Evolutionary conservation across 2,113 vertebrate genomes (phyloP).

Genomic region (Callaeas wilsoni): DNA sequence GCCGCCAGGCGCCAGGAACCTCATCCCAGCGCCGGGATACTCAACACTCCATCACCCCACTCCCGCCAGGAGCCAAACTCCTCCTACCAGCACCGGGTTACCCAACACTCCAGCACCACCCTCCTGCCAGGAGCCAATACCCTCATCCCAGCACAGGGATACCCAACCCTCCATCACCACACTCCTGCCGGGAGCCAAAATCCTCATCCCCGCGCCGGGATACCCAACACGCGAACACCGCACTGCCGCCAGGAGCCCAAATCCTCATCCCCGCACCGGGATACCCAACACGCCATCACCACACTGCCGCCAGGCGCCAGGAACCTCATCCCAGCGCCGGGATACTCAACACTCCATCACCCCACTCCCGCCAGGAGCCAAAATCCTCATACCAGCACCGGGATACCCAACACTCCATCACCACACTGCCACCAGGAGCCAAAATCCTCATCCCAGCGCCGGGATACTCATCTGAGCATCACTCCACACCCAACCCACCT

Average conservation of each 20-base stretch:
- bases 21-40: neutral
- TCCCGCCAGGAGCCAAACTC: neutral
- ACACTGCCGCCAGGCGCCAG: too few species aligned
- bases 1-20: neutral
- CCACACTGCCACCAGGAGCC: fast-evolving
- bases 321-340: too few species aligned
- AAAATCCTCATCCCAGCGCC: neutral
- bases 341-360: neutral
- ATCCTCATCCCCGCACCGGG: neutral
- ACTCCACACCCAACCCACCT: neutral
- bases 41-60: fast-evolving
- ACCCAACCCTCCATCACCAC: fast-evolving
- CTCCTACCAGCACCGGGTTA: too few species aligned
- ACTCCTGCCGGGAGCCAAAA: neutral
- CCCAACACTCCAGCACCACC: fast-evolving
- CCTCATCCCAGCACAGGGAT: neutral
- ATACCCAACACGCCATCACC: too few species aligned
- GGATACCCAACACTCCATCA: neutral
- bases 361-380: fast-evolving
- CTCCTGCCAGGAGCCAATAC: fast-evolving
- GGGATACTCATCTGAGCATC: fast-evolving
- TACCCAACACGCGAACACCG: too few species aligned
- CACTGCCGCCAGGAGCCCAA: fast-evolving
- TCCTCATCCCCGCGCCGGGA: neutral
- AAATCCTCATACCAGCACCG: neutral